Evolutionary conservation across 2,797 vertebrate species (phyloP), one percentile per base, ranked within the genome.

Genomic region (Sebastolobus alascanus): DNA sequence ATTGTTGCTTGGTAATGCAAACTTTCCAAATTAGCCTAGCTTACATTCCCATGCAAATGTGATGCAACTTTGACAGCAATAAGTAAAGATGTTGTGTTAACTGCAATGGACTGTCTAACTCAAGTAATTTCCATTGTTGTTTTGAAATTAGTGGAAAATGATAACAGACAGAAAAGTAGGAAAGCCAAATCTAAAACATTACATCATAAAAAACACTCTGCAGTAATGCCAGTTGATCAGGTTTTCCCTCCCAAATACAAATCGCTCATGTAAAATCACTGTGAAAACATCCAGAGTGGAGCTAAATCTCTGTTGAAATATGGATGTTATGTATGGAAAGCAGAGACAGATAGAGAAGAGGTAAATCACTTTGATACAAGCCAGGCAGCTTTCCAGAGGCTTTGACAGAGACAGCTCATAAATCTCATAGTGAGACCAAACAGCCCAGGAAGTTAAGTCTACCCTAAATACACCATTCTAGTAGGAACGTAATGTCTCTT

Each of bases 381-480:
- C 86, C 92, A 94, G 93, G 80, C 82, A 58, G 77, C 79, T 50
- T 60, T 83, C 80, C 82, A 79, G 71, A 81, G 80, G 52, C 75
- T 88, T 80, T 3, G 37, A 85, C 65, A 56, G 56, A 83, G 77
- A 81, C 84, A 63, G 84, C 76, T 80, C 82, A 84, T 93, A 90
- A 91, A 93, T 93, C 85, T 82, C 73, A 75, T 7, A 40, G 52
- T 33, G 77, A 83, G 75, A 80, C 87, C 64, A 29, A 84, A 79
- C 87, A 80, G 80, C 72, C 40, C 84, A 86, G 83, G 74, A 89
- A 75, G 85, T 89, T 56, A 92, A 74, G 74, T 91, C 87, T 79
- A 68, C 16, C 54, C 67, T 46, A 64, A 84, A 89, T 73, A 71
- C 80, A 83, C 64, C 56, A 59, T 43, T 82, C 52, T 71, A 63